phyloP scores from a whole-genome alignment of 2,797 vertebrate genomes.

The Danio kyathit region DNA sequence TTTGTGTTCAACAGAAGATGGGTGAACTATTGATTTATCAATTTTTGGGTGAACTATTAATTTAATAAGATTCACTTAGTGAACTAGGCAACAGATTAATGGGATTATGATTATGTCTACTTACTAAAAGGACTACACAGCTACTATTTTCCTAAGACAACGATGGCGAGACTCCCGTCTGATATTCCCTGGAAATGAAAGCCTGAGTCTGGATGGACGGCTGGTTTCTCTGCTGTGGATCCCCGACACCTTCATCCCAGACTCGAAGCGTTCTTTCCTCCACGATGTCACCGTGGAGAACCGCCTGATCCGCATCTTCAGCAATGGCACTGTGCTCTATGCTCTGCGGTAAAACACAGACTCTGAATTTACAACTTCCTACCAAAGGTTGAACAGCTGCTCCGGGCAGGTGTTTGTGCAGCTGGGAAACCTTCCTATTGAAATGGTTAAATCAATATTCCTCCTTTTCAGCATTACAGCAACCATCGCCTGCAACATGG shows the following conservation, averaged over 20 bases:
- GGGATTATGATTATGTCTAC: neutral
- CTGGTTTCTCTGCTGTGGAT: constrained; percentile 92
- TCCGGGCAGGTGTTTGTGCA: neutral
- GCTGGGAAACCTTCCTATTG: constrained; percentile 12
- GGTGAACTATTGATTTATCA: too few relatives aligned
- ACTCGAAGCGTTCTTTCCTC: constrained; percentile 92
- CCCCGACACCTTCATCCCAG: constrained; percentile 90
- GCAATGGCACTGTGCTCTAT: constrained; percentile 90
- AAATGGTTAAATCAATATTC: constrained; percentile 43
- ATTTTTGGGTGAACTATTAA: too few relatives aligned
- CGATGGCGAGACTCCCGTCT: constrained; percentile 89
- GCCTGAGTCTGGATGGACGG: constrained; percentile 90
- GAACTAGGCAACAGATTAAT: neutral
- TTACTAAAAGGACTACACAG: constrained; percentile 86
- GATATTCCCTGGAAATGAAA: constrained; percentile 89
- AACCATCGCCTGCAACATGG: constrained; percentile 92
- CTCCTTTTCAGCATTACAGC: constrained; percentile 83
- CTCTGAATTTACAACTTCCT: constrained; percentile 22
- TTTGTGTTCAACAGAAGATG: too few relatives aligned
- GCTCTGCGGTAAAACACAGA: constrained; percentile 80
- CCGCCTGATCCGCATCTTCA: constrained; percentile 90
- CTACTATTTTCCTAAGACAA: constrained; percentile 91
- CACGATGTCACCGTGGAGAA: constrained; percentile 93
- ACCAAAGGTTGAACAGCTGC: constrained; percentile 20
- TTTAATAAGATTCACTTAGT: too few relatives aligned